Evolutionary conservation across 2,797 vertebrate genomes (phyloP).

Genomic region (Anabacerthia variegaticeps): DNA sequence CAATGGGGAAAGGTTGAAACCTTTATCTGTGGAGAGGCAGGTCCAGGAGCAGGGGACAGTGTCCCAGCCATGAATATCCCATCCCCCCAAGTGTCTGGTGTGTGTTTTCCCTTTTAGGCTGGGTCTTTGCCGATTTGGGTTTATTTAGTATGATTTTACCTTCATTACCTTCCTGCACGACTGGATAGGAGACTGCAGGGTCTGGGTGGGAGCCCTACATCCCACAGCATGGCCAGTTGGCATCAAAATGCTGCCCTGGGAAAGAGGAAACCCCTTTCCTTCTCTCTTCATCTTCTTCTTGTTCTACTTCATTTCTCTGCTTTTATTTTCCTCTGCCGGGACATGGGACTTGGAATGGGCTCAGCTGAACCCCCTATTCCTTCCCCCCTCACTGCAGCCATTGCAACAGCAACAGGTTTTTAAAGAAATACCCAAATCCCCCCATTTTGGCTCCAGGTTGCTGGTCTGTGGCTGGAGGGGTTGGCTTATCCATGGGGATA

Average conservation of each 20-base stretch:
- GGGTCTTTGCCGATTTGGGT: not conserved
- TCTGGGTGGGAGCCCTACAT: not conserved
- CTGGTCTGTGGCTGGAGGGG: not conserved
- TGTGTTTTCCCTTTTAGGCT: not conserved
- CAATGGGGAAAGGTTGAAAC: not conserved
- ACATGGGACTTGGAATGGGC: not conserved
- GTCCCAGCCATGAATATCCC: not conserved
- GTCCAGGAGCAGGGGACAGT: not conserved
- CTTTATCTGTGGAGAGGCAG: rapidly evolving
- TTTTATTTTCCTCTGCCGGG: not conserved
- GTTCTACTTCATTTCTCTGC: not conserved
- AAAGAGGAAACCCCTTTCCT: not conserved
- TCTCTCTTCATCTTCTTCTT: not conserved
- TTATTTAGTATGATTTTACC: not conserved
- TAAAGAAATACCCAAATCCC: not conserved
- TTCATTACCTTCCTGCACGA: not conserved
- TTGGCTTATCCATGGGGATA: not conserved
- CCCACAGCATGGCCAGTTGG: not conserved
- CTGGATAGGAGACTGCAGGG: not conserved
- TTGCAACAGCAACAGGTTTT: not conserved
- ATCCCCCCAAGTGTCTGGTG: not conserved
- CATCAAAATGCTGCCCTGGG: not conserved
- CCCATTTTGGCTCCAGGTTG: not conserved
- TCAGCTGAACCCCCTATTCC: not conserved
- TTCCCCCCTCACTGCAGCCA: not conserved